A percentile compares a stretch with the other conserved stretches of the same genome.
Evolutionary conservation across 1,140 invertebrate species (phyloP).

Genomic region (Leptestheria dahalacensis): DNA sequence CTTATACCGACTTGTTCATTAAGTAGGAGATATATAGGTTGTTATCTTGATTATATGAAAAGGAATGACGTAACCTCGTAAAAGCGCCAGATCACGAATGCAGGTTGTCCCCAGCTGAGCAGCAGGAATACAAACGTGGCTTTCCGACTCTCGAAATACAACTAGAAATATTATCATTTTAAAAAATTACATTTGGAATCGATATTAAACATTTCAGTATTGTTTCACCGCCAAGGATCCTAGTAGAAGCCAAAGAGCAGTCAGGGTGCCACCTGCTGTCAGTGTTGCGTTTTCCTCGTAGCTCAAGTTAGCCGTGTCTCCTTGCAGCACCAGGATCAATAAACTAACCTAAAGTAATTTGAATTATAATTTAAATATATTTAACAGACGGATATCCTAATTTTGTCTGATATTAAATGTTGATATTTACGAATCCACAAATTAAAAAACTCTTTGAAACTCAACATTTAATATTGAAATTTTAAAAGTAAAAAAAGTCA

Average conservation of each 20-base stretch:
- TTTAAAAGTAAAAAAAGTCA: too few relatives aligned
- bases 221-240: conserved; percentile 1
- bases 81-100: neutral
- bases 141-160: conserved; percentile 2
- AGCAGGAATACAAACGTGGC: neutral
- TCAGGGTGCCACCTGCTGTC: neutral
- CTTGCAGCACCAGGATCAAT: neutral
- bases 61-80: too few relatives aligned
- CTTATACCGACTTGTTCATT: neutral
- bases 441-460: too few relatives aligned
- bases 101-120: neutral
- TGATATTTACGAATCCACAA: too few relatives aligned
- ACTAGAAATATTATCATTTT: neutral
- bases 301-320: neutral
- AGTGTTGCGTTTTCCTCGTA: neutral
- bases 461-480: too few relatives aligned
- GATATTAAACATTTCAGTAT: neutral
- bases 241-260: conserved; percentile 1
- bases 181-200: neutral
- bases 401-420: too few relatives aligned
- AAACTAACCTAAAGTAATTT: neutral
- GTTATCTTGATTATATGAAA: too few relatives aligned
- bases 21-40: too few relatives aligned
- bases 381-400: too few relatives aligned
- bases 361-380: too few relatives aligned